Evolutionary conservation across 2,888 invertebrate species (phyloP), one percentile per base, ranked within the genome.

Genomic region (Campopleginae sp.): DNA sequence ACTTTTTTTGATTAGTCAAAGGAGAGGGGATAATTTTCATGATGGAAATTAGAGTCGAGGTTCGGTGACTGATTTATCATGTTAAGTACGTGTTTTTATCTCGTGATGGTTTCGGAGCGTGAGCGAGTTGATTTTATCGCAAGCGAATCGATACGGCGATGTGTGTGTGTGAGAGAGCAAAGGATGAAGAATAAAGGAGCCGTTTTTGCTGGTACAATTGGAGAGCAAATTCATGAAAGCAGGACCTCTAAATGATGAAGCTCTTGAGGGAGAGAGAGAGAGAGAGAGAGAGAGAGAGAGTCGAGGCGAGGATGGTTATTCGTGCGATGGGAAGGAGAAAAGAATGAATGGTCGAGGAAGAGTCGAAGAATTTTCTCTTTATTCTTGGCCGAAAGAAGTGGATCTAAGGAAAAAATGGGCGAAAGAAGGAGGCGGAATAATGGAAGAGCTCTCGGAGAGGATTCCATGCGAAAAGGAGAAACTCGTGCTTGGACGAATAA

Each of bases 281-380:
- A n/a, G n/a, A n/a, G n/a, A n/a, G n/a, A n/a, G n/a, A n/a, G n/a
- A n/a, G n/a, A n/a, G 68, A 70, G 80, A 68, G 66, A 74, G 78
- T 54, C 44, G 33, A 46, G 44, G 58, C 58, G 5, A 58, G 58
- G 33, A 76, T 84, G 72, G 51, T 80, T n/a, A n/a, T 68, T 68
- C 46, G 66, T 72, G 38, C 38, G 71, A 77, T 65, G 71, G 44
- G 38, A 76, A 72, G 63, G 70, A 63, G 17, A 68, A 58, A 44
- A 58, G 82, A 84, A 80, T 75, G 48, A 79, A 72, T 23, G 46
- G n/a, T 31, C 14, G 61, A 31, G 33, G 74, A 72, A 66, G 74
- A 75, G 77, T 86, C 86, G 74, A 86, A 74, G 80, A 76, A 84
- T 80, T 48, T 76, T 71, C 77, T 77, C 86, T 85, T 85, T 85